Percentiles rank a stretch among this genome's conserved stretches.
Conservation (phyloP, 2,797 vertebrate species). For the Jordanella pulchra region DNA sequence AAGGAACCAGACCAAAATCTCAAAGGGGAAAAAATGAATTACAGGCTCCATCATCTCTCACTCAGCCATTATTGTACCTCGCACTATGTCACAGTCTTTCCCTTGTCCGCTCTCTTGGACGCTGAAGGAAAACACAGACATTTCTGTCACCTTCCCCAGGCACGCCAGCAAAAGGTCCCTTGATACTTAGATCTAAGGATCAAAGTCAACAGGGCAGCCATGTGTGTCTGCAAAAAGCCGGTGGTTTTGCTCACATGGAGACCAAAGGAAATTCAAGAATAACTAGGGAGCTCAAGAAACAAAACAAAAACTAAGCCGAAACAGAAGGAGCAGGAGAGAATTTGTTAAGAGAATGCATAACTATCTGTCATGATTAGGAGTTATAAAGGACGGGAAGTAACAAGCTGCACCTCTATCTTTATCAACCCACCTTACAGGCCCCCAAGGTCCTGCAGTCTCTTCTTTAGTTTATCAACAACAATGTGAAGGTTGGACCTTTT, state of each 20-base stretch:
- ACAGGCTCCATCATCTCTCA: constrained; percentile 65
- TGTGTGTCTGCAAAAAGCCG: constrained; percentile 47
- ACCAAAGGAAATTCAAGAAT: constrained; percentile 28
- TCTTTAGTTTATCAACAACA: constrained; percentile 74
- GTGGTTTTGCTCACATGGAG: constrained; percentile 49
- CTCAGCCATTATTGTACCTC: constrained; percentile 66
- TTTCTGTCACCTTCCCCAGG: constrained; percentile 71
- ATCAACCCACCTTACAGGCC: constrained; percentile 3
- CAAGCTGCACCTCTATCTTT: constrained; percentile 18
- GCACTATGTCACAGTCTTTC: constrained; percentile 28
- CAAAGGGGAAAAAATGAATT: constrained; percentile 62
- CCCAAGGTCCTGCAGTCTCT: constrained; percentile 39
- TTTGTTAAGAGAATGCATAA: constrained; percentile 19
- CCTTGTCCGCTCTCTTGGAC: constrained; percentile 43
- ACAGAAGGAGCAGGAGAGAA: constrained; percentile 22
- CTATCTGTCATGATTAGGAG: constrained; percentile 29
- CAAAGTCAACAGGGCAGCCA: constrained; percentile 70
- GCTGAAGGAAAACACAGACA: constrained; percentile 69
- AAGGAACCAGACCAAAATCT: constrained; percentile 50
- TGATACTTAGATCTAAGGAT: constrained; percentile 71
- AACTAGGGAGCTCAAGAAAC: constrained; percentile 15
- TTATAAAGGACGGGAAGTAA: constrained; percentile 30
- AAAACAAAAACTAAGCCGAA: constrained; percentile 30
- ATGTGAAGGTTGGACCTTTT: constrained; percentile 51
- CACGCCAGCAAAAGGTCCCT: constrained; percentile 64